These are phyloP conservation scores for Holothuria glaberrima DNA, from an alignment of 35 echinoderm and acorn worm genomes.

Conservation along the genomic window DNA sequence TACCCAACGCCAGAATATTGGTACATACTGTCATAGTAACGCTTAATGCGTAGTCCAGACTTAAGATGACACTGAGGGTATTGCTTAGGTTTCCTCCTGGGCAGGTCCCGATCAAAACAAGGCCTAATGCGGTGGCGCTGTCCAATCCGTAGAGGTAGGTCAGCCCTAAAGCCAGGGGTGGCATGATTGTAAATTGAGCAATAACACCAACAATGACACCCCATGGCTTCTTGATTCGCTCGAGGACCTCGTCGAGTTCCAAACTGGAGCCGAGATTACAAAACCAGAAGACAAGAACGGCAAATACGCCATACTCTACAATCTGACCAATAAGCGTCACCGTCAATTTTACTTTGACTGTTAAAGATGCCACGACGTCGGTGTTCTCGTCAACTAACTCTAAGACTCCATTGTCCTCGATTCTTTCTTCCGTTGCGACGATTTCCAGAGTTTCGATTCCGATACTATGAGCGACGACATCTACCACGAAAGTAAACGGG, in stretches of 20 bases:
- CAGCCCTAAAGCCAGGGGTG: conserved; percentile 19
- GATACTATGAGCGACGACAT: background rate
- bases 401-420: conserved; percentile 1
- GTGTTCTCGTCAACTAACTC: background rate
- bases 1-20: conserved; percentile 62
- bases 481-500: conserved; percentile 1
- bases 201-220: conserved; percentile 47
- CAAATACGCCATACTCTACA: conserved; percentile 7
- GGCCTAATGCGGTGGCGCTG: conserved; percentile 18
- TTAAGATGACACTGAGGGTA: conserved; percentile 38
- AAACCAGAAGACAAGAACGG: conserved; percentile 23
- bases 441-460: conserved; percentile 31
- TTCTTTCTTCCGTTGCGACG: conserved; percentile 16
- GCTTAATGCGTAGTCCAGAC: conserved; percentile 49
- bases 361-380: background rate
- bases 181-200: conserved; percentile 59
- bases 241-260: conserved; percentile 6
- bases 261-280: background rate
- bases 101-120: conserved; percentile 33
- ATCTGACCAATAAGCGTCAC: background rate
- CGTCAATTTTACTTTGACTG: conserved; percentile 23
- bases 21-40: conserved; percentile 59
- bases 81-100: conserved; percentile 60
- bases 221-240: conserved; percentile 38
- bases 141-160: conserved; percentile 6